Evolutionary conservation across 2,113 vertebrate genomes (phyloP).

Genomic region (Balaeniceps rex): DNA sequence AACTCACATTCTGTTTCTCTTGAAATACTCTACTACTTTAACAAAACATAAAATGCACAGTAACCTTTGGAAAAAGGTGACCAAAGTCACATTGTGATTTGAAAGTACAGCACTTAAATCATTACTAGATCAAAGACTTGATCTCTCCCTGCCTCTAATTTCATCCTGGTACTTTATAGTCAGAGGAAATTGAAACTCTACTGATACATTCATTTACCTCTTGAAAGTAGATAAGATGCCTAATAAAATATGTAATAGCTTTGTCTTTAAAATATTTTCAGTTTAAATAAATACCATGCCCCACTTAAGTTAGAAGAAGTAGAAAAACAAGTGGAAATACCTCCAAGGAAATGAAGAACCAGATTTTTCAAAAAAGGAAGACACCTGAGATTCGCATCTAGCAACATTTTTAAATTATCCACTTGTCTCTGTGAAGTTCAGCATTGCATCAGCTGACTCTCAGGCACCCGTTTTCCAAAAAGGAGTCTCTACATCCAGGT

Average conservation of each 20-base stretch:
- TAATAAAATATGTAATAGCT: neutral
- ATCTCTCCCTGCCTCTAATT: neutral
- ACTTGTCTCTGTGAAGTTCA: neutral
- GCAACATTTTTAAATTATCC: neutral
- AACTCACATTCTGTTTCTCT: neutral
- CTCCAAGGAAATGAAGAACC: neutral
- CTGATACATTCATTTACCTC: neutral
- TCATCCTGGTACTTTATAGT: neutral
- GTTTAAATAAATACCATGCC: neutral
- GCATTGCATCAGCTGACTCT: neutral
- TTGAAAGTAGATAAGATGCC: neutral
- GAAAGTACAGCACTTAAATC: neutral
- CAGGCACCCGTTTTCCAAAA: neutral
- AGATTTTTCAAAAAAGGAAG: neutral
- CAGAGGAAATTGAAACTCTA: neutral
- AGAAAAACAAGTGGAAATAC: neutral
- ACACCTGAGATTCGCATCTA: neutral
- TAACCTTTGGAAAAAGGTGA: neutral
- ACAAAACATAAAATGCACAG: neutral
- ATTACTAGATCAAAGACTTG: neutral
- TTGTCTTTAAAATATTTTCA: neutral
- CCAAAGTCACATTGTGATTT: neutral
- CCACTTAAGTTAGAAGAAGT: neutral
- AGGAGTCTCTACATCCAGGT: neutral
- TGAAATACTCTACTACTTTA: neutral